Conservation (phyloP, 2,888 invertebrate species). For the Belgica antarctica region DNA sequence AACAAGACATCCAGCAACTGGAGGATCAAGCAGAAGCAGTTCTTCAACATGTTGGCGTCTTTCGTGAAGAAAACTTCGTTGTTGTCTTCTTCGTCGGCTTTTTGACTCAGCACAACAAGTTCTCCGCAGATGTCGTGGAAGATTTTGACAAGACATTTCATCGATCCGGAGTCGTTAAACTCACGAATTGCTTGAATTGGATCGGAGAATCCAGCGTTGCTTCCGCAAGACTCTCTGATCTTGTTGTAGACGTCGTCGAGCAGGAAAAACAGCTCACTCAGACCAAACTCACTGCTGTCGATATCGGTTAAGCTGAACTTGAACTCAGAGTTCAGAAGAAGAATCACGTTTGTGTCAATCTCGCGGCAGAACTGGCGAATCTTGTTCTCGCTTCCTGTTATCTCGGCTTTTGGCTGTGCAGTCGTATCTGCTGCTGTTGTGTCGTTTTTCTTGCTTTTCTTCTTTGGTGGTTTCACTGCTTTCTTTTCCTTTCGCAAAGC, state of each 20-base stretch:
- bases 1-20: background rate
- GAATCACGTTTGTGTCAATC: constrained; percentile 28
- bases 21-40: background rate
- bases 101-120: background rate
- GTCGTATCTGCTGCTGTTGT: background rate
- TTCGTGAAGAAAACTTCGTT: background rate
- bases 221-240: background rate
- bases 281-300: constrained; percentile 3
- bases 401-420: background rate
- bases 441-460: constrained; percentile 20
- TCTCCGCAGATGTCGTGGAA: constrained; percentile 1
- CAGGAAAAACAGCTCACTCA: constrained; percentile 4
- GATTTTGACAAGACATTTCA: background rate
- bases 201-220: background rate
- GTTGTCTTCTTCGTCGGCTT: constrained; percentile 6
- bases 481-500: constrained; percentile 11
- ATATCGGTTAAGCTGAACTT: background rate
- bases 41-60: constrained; percentile 2
- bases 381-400: background rate
- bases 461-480: background rate
- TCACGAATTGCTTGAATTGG: background rate
- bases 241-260: constrained; percentile 20
- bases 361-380: constrained; percentile 32
- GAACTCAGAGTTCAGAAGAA: constrained; percentile 2
- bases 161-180: background rate